Conservation (phyloP, 2,797 vertebrate species). For the Gobio occitaniae region DNA sequence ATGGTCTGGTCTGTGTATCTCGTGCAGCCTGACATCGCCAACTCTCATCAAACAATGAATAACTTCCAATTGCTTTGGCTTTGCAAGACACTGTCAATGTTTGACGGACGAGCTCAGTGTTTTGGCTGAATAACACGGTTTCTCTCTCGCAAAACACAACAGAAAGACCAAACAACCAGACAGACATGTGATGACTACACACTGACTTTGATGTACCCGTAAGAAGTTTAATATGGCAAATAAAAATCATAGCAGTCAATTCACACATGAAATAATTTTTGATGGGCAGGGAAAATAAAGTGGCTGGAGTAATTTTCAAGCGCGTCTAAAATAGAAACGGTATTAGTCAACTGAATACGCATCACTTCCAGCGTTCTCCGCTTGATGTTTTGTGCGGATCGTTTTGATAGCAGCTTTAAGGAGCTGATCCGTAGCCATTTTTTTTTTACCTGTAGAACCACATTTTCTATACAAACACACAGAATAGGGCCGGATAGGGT, state of each 20-base stretch:
- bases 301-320: not conserved
- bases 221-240: no score
- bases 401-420: not conserved
- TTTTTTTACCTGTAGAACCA: conserved; percentile 10
- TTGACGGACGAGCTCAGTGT: no score
- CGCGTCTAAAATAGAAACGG: not conserved
- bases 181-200: no score
- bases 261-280: not conserved
- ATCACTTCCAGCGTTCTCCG: not conserved
- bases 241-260: not conserved
- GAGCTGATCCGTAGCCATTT: not conserved
- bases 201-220: no score
- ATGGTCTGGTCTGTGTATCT: not conserved
- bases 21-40: not conserved
- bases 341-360: not conserved
- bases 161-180: no score
- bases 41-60: conserved; percentile 2
- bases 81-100: not conserved
- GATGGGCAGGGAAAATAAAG: not conserved
- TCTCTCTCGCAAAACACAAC: no score
- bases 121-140: no score
- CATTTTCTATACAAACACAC: not conserved
- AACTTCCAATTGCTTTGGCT: not conserved
- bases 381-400: not conserved
- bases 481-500: not conserved